Evolutionary conservation across 2,797 vertebrate species (phyloP).

Genomic region (Psittacula echo): DNA sequence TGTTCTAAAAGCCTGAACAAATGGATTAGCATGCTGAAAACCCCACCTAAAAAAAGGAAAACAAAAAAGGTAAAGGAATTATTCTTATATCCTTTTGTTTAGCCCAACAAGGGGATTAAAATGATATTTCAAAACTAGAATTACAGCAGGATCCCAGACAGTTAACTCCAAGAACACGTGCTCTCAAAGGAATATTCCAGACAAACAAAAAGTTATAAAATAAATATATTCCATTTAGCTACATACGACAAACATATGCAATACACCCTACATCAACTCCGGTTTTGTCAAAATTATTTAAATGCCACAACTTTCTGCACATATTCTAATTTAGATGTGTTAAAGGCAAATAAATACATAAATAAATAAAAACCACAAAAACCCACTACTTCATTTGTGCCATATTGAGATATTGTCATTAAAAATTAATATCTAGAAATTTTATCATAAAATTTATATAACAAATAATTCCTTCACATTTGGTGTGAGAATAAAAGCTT

Average conservation of each 20-base stretch:
- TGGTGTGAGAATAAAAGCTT: not conserved
- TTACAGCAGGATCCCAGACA: not conserved
- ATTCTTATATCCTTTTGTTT: conserved; percentile 1
- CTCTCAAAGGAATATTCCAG: not conserved
- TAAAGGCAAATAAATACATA: not conserved
- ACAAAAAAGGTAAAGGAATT: not conserved
- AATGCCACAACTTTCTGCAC: not conserved
- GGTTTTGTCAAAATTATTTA: not conserved
- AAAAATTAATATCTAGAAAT: not conserved
- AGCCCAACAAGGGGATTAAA: not conserved
- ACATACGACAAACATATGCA: not conserved
- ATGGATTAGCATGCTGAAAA: not conserved
- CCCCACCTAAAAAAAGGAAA: not conserved
- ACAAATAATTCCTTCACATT: not conserved
- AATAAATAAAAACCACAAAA: not conserved
- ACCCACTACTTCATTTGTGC: not conserved
- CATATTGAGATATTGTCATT: not conserved
- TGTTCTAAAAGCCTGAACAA: conserved; percentile 16
- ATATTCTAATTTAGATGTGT: not conserved
- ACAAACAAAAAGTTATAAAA: not conserved
- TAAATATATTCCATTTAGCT: not conserved
- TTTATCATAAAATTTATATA: not conserved
- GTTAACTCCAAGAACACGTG: not conserved
- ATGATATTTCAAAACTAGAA: not conserved
- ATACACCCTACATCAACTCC: not conserved